Evolutionary conservation across 2,888 invertebrate species (phyloP).

Genomic region (Amaurobius ferox): DNA sequence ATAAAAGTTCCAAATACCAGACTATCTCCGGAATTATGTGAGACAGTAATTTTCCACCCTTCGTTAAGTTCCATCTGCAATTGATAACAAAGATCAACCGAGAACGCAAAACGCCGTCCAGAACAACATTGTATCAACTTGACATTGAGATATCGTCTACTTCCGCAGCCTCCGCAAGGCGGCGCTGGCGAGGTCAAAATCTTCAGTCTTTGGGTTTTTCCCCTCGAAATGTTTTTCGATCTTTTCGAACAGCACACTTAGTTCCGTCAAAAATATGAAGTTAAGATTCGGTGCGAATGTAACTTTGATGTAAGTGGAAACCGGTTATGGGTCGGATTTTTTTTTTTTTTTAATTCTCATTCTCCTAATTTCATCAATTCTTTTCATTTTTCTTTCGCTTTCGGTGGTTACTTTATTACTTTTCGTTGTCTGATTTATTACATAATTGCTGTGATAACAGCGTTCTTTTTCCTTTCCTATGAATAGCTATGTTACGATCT

Average conservation of each 20-base stretch:
- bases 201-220: neutral
- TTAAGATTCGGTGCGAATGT: constrained; percentile 42
- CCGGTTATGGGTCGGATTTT: constrained; percentile 36
- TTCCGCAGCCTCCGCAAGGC: constrained; percentile 55
- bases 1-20: too few species aligned
- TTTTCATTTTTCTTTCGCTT: neutral
- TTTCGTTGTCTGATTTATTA: neutral
- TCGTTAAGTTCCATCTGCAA: neutral
- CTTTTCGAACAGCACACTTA: constrained; percentile 48
- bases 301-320: constrained; percentile 45
- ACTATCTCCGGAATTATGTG: too few species aligned
- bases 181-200: constrained; percentile 50
- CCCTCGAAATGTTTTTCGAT: constrained; percentile 44
- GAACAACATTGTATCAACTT: constrained; percentile 34
- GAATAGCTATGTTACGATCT: neutral
- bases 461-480: neutral
- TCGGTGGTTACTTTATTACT: neutral
- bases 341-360: neutral
- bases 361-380: constrained; percentile 6
- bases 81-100: neutral
- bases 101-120: neutral
- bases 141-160: constrained; percentile 58
- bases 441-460: neutral
- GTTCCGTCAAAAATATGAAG: constrained; percentile 66
- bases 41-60: neutral